These are phyloP conservation scores for Ciconia maguari DNA, from an alignment of 2,113 vertebrate species.

Conservation along the genomic window DNA sequence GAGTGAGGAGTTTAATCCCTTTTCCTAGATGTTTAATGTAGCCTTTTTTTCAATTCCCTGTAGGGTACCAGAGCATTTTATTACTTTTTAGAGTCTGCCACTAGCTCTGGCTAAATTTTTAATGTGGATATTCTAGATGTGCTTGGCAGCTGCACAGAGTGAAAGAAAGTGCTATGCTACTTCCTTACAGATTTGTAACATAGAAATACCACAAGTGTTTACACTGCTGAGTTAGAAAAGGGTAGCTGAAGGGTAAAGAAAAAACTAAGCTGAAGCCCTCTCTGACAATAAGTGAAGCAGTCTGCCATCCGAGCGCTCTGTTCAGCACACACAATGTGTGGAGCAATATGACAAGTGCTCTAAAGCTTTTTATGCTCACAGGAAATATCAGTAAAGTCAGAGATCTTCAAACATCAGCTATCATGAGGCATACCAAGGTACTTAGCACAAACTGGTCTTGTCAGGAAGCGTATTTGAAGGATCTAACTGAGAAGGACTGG, in stretches of 20 bases:
- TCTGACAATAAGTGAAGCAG: not conserved
- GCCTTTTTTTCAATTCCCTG: not conserved
- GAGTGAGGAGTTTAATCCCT: not conserved
- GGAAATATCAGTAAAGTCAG: not conserved
- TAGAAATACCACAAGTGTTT: not conserved
- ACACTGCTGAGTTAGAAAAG: not conserved
- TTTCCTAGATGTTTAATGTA: not conserved
- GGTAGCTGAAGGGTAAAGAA: not conserved
- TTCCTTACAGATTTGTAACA: not conserved
- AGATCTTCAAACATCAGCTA: not conserved
- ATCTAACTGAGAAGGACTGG: not conserved
- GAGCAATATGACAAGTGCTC: not conserved
- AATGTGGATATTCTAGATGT: not conserved
- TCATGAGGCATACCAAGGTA: accelerated
- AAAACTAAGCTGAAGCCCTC: not conserved
- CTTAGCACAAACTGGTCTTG: not conserved
- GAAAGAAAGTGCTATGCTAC: not conserved
- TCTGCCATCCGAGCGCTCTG: not conserved
- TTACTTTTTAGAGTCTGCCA: conserved; percentile 4
- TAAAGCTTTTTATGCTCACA: not conserved
- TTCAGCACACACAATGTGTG: not conserved
- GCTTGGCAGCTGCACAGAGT: not conserved
- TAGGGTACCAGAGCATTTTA: not conserved
- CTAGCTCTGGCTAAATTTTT: not conserved
- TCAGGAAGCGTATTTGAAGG: not conserved